phyloP scores from a whole-genome alignment of 2,888 invertebrate species.

The Epinotia demarniana region DNA sequence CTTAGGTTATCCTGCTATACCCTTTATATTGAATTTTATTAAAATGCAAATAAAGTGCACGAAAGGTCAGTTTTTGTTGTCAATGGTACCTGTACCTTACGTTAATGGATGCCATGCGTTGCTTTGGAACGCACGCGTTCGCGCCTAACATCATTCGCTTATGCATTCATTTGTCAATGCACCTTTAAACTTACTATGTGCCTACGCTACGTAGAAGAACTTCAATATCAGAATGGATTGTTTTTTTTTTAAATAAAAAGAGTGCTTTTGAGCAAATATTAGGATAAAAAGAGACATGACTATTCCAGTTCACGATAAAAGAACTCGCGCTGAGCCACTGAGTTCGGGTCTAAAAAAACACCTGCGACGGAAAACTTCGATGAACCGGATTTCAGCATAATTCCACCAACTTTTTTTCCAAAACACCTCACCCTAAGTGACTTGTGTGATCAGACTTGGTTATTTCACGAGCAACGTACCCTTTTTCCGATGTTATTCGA shows the following conservation, averaged over 20 bases:
- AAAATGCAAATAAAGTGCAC: not conserved
- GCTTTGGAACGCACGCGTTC: no score
- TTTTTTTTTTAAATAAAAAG: no score
- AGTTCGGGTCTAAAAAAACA: constrained; percentile 50
- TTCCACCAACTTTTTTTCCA: constrained; percentile 51
- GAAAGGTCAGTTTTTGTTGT: no score
- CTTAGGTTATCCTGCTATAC: no score
- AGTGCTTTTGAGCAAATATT: no score
- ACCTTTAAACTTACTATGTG: no score
- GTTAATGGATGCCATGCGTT: no score
- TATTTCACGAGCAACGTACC: constrained; percentile 43
- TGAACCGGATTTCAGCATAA: constrained; percentile 63
- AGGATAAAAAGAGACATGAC: not conserved
- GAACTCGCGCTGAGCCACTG: not conserved
- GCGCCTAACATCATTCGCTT: no score
- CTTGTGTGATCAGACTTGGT: constrained; percentile 43
- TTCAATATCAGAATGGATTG: no score
- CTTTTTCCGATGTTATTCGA: constrained; percentile 43
- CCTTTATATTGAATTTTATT: not conserved
- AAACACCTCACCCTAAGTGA: constrained; percentile 43
- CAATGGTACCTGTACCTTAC: no score
- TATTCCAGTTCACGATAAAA: constrained; percentile 10
- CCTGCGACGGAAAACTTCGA: constrained; percentile 63
- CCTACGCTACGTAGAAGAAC: no score
- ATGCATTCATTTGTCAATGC: no score